Conservation (phyloP, 2,888 invertebrate genomes). For the Acleris holmiana region DNA sequence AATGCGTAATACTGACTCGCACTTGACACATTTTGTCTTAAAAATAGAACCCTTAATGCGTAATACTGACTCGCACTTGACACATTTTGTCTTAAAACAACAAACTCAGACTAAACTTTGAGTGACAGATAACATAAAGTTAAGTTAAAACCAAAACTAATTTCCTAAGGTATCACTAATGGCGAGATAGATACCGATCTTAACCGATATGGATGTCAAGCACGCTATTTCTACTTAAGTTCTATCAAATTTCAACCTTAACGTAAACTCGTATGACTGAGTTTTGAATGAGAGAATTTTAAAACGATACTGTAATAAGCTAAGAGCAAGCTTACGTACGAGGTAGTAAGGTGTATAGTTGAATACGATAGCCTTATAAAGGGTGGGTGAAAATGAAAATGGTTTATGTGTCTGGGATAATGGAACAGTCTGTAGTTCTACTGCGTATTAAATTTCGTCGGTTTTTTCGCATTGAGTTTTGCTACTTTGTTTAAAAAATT, state of each 20-base stretch:
- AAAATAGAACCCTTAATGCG: too few relatives aligned
- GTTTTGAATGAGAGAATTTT: constrained; percentile 8
- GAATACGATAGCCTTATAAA: background rate
- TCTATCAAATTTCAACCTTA: constrained; percentile 11
- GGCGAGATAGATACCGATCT: constrained; percentile 36
- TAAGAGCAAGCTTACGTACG: background rate
- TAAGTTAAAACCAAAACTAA: constrained; percentile 23
- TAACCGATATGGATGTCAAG: constrained; percentile 19
- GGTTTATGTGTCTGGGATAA: constrained; percentile 18
- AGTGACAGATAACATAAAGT: background rate
- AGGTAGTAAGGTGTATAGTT: constrained; percentile 10
- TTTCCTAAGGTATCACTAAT: constrained; percentile 30
- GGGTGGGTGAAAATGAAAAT: constrained; percentile 1
- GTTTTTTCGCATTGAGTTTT: background rate
- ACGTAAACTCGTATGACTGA: background rate
- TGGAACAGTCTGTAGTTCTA: constrained; percentile 17
- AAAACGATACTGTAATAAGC: background rate
- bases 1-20: too few relatives aligned
- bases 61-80: too few relatives aligned
- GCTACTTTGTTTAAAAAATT: background rate
- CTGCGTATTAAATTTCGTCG: constrained; percentile 17
- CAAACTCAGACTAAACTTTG: too few relatives aligned
- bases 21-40: too few relatives aligned
- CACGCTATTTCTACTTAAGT: constrained; percentile 19
- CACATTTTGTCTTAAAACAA: too few relatives aligned